These are phyloP conservation scores for Cepaea hortensis DNA, from an alignment of 2,888 invertebrate species.

Conservation along the genomic window DNA sequence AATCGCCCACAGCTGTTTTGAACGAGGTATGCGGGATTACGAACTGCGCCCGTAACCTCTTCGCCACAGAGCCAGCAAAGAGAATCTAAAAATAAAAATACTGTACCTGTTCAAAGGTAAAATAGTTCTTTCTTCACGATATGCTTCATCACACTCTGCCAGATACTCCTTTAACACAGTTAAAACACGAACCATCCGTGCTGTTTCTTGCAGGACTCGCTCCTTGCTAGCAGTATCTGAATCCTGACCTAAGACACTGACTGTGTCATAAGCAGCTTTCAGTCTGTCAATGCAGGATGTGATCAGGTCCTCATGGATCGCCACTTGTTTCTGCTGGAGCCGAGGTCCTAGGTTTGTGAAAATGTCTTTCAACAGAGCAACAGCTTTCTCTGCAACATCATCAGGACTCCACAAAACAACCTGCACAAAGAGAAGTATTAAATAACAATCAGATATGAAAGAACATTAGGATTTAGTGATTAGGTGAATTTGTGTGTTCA, in stretches of 20 bases:
- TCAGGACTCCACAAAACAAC: slow-evolving; percentile 91
- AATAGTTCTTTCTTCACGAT: slow-evolving; percentile 88
- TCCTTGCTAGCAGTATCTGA: slow-evolving; percentile 78
- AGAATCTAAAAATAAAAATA: neutral
- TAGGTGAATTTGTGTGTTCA: too few relatives aligned
- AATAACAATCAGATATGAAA: too few relatives aligned
- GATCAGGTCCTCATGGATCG: slow-evolving; percentile 93
- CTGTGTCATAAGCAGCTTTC: slow-evolving; percentile 86
- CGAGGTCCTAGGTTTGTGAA: slow-evolving; percentile 94
- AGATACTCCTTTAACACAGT: slow-evolving; percentile 96
- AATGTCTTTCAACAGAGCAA: slow-evolving; percentile 92
- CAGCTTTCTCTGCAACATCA: slow-evolving; percentile 93
- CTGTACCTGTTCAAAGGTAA: slow-evolving; percentile 87
- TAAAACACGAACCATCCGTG: slow-evolving; percentile 90
- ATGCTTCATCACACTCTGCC: slow-evolving; percentile 89
- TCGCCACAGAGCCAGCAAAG: too few relatives aligned
- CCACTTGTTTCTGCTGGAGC: slow-evolving; percentile 84
- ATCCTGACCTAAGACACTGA: slow-evolving; percentile 68
- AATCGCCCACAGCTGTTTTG: too few relatives aligned
- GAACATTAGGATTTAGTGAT: too few relatives aligned
- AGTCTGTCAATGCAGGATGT: slow-evolving; percentile 93
- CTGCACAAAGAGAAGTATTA: slow-evolving; percentile 74
- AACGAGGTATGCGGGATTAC: too few relatives aligned
- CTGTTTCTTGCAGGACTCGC: slow-evolving; percentile 83
- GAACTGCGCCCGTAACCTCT: too few relatives aligned